Conservation (phyloP, 1,140 invertebrate species). For the Helicoverpa zea region DNA sequence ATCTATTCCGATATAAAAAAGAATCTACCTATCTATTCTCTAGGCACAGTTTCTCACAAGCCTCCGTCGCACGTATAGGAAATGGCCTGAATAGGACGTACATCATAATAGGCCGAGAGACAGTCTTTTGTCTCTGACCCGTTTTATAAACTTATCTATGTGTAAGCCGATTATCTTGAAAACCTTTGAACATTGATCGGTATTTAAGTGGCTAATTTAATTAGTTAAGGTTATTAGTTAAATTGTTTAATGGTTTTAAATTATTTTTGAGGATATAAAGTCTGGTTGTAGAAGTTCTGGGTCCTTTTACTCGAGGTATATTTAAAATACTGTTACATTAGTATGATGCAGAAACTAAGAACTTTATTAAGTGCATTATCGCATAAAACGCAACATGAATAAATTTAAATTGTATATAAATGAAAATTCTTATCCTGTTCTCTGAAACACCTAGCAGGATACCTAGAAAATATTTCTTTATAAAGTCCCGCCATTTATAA, state of each 20-base stretch:
- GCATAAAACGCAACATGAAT: no score
- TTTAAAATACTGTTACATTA: no score
- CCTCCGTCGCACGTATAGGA: conserved; percentile 4
- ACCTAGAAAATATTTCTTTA: no score
- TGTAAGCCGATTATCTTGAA: conserved; percentile 22
- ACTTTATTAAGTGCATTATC: no score
- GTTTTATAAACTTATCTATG: neutral
- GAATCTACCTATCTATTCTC: neutral
- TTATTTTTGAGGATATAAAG: neutral
- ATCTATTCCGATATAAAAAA: neutral
- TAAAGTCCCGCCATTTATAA: no score
- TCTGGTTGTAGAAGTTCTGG: neutral
- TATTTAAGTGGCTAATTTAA: neutral
- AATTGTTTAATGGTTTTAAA: neutral
- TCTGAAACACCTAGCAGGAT: no score
- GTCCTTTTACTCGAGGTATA: neutral
- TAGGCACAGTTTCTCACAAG: neutral
- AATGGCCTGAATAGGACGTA: conserved; percentile 12
- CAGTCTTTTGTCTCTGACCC: conserved; percentile 11
- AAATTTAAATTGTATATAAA: no score
- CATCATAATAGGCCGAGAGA: conserved; percentile 24
- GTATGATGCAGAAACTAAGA: no score
- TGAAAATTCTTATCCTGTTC: no score
- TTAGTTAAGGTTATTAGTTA: neutral
- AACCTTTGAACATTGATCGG: neutral